Percentiles rank a stretch among this genome's conserved stretches.
These are phyloP conservation scores for Pandemis cinnamomeana DNA, from an alignment of 2,888 invertebrate species.

Conservation along the genomic window DNA sequence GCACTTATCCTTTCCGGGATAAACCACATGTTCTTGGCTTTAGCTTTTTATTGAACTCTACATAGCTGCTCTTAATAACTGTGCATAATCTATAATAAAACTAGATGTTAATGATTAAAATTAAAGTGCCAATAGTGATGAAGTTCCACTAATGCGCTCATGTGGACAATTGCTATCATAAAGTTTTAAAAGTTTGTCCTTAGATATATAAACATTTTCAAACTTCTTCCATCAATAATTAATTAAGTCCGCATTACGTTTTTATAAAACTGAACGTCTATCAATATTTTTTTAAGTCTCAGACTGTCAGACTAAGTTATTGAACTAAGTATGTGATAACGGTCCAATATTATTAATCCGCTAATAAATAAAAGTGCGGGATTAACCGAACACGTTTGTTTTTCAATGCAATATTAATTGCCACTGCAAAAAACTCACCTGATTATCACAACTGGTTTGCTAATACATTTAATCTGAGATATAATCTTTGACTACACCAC, in stretches of 20 bases:
- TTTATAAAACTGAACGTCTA: not conserved
- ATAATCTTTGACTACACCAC: constrained; percentile 16
- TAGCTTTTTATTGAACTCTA: no score
- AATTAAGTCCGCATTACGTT: not conserved
- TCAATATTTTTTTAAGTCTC: not conserved
- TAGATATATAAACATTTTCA: no score
- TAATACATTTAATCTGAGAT: constrained; percentile 52
- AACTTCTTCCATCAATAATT: no score
- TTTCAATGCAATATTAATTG: constrained; percentile 8
- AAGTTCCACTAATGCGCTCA: no score
- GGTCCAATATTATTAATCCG: not conserved
- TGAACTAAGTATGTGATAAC: constrained; percentile 1
- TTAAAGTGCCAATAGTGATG: no score
- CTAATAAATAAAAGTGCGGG: not conserved
- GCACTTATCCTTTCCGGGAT: no score
- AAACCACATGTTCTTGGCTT: no score
- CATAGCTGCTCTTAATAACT: no score
- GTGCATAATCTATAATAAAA: no score
- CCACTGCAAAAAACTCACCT: constrained; percentile 57
- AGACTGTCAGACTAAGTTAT: not conserved
- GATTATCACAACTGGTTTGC: constrained; percentile 56
- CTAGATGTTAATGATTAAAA: no score
- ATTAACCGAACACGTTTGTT: not conserved
- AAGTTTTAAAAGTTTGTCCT: no score
- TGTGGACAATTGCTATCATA: no score